Conservation (phyloP, 2,797 vertebrate genomes). For the Molossus molossus region DNA sequence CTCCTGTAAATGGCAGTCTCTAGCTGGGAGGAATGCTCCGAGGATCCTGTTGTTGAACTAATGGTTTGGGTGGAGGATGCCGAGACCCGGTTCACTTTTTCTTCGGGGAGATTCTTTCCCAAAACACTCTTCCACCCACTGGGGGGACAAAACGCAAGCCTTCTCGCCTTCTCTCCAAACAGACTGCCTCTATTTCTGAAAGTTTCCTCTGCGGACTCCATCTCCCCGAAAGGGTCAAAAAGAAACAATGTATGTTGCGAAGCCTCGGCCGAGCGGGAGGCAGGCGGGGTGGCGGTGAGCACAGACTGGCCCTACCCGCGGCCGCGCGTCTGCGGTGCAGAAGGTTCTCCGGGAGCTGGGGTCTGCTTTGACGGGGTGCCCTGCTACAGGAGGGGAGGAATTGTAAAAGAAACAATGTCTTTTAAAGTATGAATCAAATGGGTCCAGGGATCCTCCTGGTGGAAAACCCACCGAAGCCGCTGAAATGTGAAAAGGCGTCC, state of each 20-base stretch:
- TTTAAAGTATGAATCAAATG: constrained; percentile 44
- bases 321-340: accelerated
- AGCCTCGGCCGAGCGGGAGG: accelerated
- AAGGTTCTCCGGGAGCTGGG: background rate
- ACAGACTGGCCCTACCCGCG: accelerated
- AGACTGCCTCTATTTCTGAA: constrained; percentile 17
- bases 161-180: constrained; percentile 29
- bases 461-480: constrained; percentile 19
- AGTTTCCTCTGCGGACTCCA: background rate
- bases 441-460: background rate
- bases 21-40: background rate
- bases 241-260: background rate
- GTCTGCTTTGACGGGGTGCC: background rate
- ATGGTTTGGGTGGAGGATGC: background rate
- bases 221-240: constrained; percentile 41
- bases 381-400: background rate
- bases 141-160: background rate
- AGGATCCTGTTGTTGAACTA: background rate
- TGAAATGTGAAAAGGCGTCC: background rate
- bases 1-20: background rate
- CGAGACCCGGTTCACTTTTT: background rate
- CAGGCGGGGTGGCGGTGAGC: accelerated
- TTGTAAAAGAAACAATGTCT: background rate
- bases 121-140: background rate
- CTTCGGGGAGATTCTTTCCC: background rate